Base-by-base conservation (phyloP, 2,797 vertebrate genomes). In the Sciurus carolinensis region DNA sequence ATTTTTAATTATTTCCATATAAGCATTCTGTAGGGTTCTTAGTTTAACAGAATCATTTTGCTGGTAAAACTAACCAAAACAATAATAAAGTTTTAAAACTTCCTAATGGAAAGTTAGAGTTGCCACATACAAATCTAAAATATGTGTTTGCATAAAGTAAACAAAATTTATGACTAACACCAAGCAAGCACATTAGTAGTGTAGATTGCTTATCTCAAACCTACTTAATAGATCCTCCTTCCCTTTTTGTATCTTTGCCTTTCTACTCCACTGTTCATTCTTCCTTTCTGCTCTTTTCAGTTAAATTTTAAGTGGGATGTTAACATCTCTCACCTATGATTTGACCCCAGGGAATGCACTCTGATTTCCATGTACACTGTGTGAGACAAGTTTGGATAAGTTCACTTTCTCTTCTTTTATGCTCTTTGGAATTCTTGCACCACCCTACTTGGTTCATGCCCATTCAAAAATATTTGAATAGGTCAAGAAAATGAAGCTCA, bases 41-140 rank as follows among this genome's bases (percentile, higher is more conserved):
- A 30, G 81, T 59, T 83, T 91, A 22, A 72, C 4, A 80, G 33
- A 90, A 91, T 14, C 30, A 73, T 85, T 95, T 90, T 82, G 7
- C 26, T 87, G 26, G 44, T 86, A 39, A 89, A 82, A 82, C 2
- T 83, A 88, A 14, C 5, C 36, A 24, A 2, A 12, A 62, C 26
- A 69, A 30, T 64, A 71, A 72, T 39, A 87, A 87, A 22, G 8
- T n/a, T 77, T 26, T 52, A 50, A 84, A 54, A 44, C 3, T 14
- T n/a, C 4, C 12, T 33, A 39, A n/a, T 30, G 14, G 44, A 90
- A 87, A 83, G 1, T 87, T 75, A 64, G 1, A 1, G 4, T 36
- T 42, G 59, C 12, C 44, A 66, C 5, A 42, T 36, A 12, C 7
- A 84, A 44, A 3, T 0, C 10, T 69, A 39, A 69, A 44, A 62